Percentiles rank a stretch among this genome's conserved stretches.
Evolutionary conservation across 2,797 vertebrate genomes (phyloP).

Genomic region (Numenius phaeopus): DNA sequence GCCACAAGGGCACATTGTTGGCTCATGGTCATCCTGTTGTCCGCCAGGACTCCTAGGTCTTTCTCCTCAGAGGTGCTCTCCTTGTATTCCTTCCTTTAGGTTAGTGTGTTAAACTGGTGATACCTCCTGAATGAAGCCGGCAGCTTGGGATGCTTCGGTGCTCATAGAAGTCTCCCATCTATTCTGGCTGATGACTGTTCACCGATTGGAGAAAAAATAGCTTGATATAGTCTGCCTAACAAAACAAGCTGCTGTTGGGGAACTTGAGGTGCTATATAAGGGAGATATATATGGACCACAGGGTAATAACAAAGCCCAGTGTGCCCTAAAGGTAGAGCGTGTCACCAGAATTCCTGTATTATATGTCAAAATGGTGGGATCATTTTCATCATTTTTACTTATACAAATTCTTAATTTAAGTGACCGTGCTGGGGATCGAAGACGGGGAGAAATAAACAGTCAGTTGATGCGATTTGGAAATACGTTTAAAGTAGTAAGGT

Average conservation of each 20-base stretch:
- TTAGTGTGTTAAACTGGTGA: accelerated
- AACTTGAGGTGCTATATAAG: accelerated
- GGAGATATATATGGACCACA: accelerated
- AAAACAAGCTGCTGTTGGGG: background rate
- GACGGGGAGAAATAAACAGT: background rate
- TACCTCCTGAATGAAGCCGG: background rate
- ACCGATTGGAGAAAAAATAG: background rate
- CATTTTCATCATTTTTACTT: background rate
- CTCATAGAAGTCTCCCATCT: background rate
- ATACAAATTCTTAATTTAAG: background rate
- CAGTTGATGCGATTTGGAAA: background rate
- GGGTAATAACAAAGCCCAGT: background rate
- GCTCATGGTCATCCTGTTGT: too few relatives aligned
- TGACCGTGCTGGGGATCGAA: background rate
- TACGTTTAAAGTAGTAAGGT: background rate
- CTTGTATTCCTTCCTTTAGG: background rate
- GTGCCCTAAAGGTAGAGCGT: too few relatives aligned
- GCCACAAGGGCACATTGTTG: too few relatives aligned
- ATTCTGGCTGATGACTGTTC: background rate
- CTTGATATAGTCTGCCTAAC: background rate
- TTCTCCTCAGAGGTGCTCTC: too few relatives aligned
- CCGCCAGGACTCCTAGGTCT: too few relatives aligned
- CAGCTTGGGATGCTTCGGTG: background rate
- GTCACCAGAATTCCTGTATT: background rate
- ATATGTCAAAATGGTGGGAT: background rate